phyloP scores from a whole-genome alignment of 1,140 invertebrate species.

The Drosophila insularis region DNA sequence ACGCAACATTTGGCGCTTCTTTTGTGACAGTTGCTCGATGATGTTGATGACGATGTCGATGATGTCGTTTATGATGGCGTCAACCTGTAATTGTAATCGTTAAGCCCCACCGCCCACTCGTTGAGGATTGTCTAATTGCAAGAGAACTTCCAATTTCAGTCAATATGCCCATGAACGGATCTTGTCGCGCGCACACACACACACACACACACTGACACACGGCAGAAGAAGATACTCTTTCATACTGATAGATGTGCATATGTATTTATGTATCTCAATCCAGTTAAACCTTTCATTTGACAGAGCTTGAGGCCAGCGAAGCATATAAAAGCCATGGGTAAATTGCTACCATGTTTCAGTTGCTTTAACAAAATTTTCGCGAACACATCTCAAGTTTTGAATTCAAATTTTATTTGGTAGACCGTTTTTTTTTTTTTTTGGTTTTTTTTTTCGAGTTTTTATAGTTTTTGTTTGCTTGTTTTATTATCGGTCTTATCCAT shows the following conservation, averaged over 20 bases:
- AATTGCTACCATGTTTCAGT: slow-evolving; percentile 66
- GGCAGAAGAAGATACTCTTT: neutral
- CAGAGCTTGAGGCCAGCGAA: slow-evolving; percentile 21
- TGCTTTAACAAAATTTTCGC: slow-evolving; percentile 68
- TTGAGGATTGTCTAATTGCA: slow-evolving; percentile 69
- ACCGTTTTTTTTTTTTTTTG: slow-evolving; percentile 11
- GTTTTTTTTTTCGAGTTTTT: neutral
- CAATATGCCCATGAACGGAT: slow-evolving; percentile 57
- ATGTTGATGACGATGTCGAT: slow-evolving; percentile 64
- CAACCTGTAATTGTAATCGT: slow-evolving; percentile 66
- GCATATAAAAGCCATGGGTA: slow-evolving; percentile 64
- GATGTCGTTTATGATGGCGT: slow-evolving; percentile 56
- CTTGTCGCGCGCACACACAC: slow-evolving; percentile 27
- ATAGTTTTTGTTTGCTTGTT: neutral
- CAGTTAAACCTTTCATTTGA: neutral
- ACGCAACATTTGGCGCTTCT: slow-evolving; percentile 76
- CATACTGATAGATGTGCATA: slow-evolving; percentile 44
- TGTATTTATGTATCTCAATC: neutral
- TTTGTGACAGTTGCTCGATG: slow-evolving; percentile 50
- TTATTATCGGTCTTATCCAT: neutral
- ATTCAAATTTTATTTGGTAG: neutral
- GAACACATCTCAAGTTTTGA: slow-evolving; percentile 32
- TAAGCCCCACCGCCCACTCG: slow-evolving; percentile 27
- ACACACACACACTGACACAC: slow-evolving; percentile 9
- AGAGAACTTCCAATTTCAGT: slow-evolving; percentile 76